Conservation (phyloP, 2,797 vertebrate genomes). For the Hephaestus fuliginosus region DNA sequence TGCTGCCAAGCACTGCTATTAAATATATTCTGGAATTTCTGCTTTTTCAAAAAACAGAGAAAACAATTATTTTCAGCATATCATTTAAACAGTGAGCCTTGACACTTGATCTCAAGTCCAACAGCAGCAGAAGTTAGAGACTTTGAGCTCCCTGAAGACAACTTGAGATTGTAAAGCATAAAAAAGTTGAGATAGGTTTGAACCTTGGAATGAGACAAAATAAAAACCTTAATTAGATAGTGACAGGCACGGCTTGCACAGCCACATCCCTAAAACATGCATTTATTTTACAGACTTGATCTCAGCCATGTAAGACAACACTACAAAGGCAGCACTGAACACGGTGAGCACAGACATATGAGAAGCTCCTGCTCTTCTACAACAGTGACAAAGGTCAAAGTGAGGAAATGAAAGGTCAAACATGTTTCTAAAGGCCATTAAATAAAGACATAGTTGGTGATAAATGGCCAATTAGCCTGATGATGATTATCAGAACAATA, state of each 20-base stretch:
- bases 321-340: neutral
- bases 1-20: neutral
- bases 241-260: neutral
- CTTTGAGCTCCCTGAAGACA: neutral
- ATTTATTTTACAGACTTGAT: neutral
- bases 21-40: neutral
- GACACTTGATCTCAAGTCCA: neutral
- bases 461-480: slow-evolving; percentile 42
- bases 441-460: slow-evolving; percentile 14
- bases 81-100: no score
- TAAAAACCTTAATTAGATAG: neutral
- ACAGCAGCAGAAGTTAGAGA: neutral
- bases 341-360: neutral
- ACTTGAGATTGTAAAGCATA: no score
- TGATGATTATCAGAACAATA: slow-evolving; percentile 32
- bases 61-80: neutral
- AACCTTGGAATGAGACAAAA: neutral
- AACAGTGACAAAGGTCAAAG: neutral
- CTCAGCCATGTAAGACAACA: neutral
- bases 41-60: neutral
- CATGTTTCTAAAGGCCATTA: slow-evolving; percentile 17
- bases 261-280: neutral
- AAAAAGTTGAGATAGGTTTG: neutral
- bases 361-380: neutral
- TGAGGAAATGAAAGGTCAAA: slow-evolving; percentile 27